Evolutionary conservation across 2,797 vertebrate species (phyloP), one percentile per base, ranked within the genome.

Genomic region (Pyrrhura leucotis): DNA sequence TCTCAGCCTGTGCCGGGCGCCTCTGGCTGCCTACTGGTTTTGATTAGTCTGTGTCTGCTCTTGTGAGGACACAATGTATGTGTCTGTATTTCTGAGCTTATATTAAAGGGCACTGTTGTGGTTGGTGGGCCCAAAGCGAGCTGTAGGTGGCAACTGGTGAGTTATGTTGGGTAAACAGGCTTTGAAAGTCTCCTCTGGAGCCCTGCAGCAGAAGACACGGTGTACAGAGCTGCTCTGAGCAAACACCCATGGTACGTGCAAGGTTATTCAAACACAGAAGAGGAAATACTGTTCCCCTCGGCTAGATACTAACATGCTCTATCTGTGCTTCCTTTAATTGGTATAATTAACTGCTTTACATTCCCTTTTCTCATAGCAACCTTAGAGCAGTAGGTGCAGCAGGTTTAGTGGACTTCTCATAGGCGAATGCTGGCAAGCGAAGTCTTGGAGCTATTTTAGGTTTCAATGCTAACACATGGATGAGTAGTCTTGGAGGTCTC

Each of bases 211-310:
- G 79, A 50, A 71, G 56, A 44, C 71, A 10, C 15, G 6, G 65
- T 1, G 1, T 29, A 3, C 1, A 3, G 72, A 71, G 79, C 89
- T 74, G 29, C 61, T 71, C 68, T 74, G 65, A 91, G 80, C 88
- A 85, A 91, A 93, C 67, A 86, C 28, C 33, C 7, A 0, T 35
- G 76, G 47, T 85, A 26, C 1, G 33, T 65, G 40, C 58, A 91
- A 91, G 91, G 80, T 91, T 95, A 90, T 93, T 95, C 86, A 95
- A 91, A 94, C 77, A 91, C 28, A 69, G 35, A 77, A 77, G 69
- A 96, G 91, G 93, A 95, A 95, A 95, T 73, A 40, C 69, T 88
- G 31, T 91, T 88, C 90, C 90, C 83, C 23, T 84, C 0, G 50
- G 94, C 91, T 91, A 85, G 83, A 66, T 76, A 37, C 44, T 69